phyloP scores from a whole-genome alignment of 2,113 vertebrate species.

The Paradisaea rubra region DNA sequence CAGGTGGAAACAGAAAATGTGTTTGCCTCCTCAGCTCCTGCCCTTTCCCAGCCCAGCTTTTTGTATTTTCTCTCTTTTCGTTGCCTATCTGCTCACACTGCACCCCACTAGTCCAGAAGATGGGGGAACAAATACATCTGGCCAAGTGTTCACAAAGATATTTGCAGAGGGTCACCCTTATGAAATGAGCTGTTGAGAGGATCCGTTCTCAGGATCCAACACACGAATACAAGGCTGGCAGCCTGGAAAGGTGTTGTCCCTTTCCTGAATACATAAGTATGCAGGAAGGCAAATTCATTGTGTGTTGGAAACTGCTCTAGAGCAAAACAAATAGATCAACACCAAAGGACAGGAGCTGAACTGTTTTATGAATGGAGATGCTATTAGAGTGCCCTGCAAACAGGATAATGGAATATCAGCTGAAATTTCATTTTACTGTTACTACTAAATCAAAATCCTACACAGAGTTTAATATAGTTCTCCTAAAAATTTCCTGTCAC shows the following conservation, averaged over 20 bases:
- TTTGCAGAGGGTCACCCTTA: not conserved
- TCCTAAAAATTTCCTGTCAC: conserved; percentile 18
- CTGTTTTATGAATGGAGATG: not conserved
- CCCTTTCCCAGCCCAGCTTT: not conserved
- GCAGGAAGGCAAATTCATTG: not conserved
- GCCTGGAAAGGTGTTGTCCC: not conserved
- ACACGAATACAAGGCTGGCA: not conserved
- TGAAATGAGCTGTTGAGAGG: fast-evolving
- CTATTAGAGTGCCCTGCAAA: not conserved
- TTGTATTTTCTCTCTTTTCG: not conserved
- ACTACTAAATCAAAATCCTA: not conserved
- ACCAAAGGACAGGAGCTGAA: not conserved
- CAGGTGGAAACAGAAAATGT: conserved; percentile 24
- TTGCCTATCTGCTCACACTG: not conserved
- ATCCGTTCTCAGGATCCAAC: not conserved
- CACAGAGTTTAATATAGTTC: conserved; percentile 35
- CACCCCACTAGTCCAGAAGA: not conserved
- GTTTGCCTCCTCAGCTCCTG: not conserved
- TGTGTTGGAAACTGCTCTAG: not conserved
- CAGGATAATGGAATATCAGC: not conserved
- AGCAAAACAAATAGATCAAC: not conserved
- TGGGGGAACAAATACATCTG: not conserved
- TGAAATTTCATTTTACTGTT: not conserved
- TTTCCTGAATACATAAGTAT: not conserved
- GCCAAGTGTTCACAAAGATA: not conserved